Base-by-base conservation (phyloP, 2,113 vertebrate species). In the Bucco capensis region DNA sequence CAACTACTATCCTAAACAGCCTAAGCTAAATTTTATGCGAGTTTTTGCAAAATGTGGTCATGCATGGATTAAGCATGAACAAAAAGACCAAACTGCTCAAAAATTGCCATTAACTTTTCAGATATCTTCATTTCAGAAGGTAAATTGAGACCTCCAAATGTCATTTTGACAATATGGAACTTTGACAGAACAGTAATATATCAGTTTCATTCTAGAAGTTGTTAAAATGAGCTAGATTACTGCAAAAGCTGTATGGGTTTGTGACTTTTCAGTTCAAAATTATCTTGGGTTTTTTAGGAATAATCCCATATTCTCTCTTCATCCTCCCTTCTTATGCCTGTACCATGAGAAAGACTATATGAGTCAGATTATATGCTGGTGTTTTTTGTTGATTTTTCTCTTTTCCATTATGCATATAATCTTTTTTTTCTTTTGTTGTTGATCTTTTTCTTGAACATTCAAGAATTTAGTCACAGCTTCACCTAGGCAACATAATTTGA, bases 401-500 rank as follows among this genome's bases (percentile, higher is more conserved):
- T 86, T 77, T 24, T 89, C 10, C 7, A 64, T 2, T 44, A 49
- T 44, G 12, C 23, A 27, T 42, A 14, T 33, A 73, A 86, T 28
- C 5, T 19, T 7, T 24, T 12, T 77, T 73, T 60, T 44, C 14
- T 74, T 66, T 12, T 73, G 2, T 37, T 86, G 18, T 66, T 90
- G 40, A 8, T 90, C 18, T 77, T 83, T 95, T 87, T 92, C 31
- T n/a, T 78, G 30, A 60, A 47, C 30, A 6, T 75, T 58, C 37
- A 53, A 37, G 24, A 15, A 15, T 60, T 11, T 53, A 69, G 35
- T 57, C 33, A 70, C 40, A 83, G 87, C 13, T 69, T 95, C 94
- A 84, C 80, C 83, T 90, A 82, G 27, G 47, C 81, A 95, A 81
- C 28, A 8, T 95, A 93, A 90, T 90, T 97, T 96, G 65, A 92